phyloP scores from a whole-genome alignment of 2,888 invertebrate genomes.

The Tethea ocularis region DNA sequence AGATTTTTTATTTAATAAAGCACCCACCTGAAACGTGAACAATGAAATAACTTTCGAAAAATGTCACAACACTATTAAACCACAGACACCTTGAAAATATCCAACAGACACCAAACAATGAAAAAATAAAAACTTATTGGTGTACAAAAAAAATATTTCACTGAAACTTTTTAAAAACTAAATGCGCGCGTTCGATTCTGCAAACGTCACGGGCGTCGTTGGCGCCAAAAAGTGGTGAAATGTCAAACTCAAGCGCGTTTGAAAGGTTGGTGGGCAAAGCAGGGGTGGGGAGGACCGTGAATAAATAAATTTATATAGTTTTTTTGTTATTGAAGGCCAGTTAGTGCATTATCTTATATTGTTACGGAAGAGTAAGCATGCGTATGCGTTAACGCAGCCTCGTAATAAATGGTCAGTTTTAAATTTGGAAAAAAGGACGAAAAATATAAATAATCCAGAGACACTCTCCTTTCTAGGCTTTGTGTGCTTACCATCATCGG shows the following conservation, averaged over 20 bases:
- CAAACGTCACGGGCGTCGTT: constrained; percentile 38
- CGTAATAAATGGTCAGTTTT: neutral
- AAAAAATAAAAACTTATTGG: neutral
- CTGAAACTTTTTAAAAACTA: constrained; percentile 9
- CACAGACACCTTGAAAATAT: neutral
- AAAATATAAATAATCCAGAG: no score
- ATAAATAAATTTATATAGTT: neutral
- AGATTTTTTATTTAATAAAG: neutral
- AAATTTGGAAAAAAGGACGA: no score
- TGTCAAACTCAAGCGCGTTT: constrained; percentile 58
- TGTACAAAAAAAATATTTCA: constrained; percentile 7
- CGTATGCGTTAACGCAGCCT: neutral
- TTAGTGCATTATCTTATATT: neutral
- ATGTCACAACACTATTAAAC: neutral
- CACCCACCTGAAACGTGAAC: neutral
- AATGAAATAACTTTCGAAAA: neutral
- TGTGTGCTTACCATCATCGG: no score
- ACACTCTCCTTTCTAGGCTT: no score
- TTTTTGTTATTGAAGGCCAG: neutral
- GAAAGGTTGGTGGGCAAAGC: constrained; percentile 52
- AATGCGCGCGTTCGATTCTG: constrained; percentile 29
- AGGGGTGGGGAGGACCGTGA: constrained; percentile 51
- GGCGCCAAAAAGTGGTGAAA: constrained; percentile 68
- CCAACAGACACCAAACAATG: neutral
- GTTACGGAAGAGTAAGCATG: constrained; percentile 23